These are phyloP conservation scores for Monodelphis domestica DNA, from an alignment of 2,797 vertebrate species.

Conservation along the genomic window DNA sequence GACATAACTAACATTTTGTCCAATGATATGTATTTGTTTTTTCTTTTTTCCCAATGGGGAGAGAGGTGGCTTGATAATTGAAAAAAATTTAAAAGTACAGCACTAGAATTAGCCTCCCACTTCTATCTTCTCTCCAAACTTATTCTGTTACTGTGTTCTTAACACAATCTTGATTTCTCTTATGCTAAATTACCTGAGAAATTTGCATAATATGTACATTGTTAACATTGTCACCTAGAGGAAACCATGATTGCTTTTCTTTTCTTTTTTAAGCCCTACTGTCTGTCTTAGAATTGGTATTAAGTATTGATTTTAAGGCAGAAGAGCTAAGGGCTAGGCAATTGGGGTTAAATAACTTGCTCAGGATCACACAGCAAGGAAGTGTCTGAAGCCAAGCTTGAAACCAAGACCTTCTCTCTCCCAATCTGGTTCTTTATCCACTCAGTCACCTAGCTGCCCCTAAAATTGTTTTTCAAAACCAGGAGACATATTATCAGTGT, in stretches of 20 bases:
- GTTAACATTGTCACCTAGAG: background rate
- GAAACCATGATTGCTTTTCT: background rate
- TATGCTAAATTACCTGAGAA: background rate
- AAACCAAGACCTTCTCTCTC: no score
- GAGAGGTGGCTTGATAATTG: background rate
- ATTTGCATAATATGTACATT: background rate
- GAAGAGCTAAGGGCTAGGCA: no score
- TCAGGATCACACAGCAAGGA: no score
- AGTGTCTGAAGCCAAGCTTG: no score
- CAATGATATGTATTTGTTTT: background rate
- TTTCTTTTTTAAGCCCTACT: no score
- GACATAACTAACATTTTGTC: background rate
- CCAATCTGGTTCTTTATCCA: no score
- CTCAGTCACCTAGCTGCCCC: no score
- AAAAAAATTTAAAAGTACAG: background rate
- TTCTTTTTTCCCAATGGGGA: no score
- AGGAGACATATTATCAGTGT: background rate
- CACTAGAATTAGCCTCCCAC: background rate
- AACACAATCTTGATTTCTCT: background rate
- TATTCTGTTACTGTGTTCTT: background rate
- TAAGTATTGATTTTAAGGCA: no score
- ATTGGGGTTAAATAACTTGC: no score
- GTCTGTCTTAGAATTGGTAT: no score
- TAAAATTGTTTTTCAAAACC: background rate
- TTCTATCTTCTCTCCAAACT: background rate